phyloP scores from a whole-genome alignment of 2,888 invertebrate species.

The Hydraecia micacea region DNA sequence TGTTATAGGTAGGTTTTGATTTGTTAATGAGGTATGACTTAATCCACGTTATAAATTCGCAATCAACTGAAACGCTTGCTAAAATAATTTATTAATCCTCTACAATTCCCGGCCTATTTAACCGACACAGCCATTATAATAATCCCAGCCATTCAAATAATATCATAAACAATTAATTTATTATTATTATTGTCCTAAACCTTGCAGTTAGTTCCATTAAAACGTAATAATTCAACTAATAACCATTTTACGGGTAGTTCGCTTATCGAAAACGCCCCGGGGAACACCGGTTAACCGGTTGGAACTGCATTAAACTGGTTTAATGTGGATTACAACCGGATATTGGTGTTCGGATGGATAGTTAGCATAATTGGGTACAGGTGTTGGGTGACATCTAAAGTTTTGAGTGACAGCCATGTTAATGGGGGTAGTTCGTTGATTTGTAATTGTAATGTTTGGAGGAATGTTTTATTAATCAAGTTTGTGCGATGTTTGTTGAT shows the following conservation, averaged over 20 bases:
- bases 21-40: background rate
- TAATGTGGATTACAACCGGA: conserved; percentile 79
- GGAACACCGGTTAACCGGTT: conserved; percentile 71
- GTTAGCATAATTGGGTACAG: conserved; percentile 63
- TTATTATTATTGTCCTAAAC: conserved; percentile 54
- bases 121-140: conserved; percentile 38
- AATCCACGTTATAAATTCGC: background rate
- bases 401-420: conserved; percentile 48
- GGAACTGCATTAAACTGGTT: conserved; percentile 80
- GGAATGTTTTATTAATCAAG: background rate
- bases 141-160: conserved; percentile 39
- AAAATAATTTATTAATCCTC: conserved; percentile 33
- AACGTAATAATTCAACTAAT: conserved; percentile 60
- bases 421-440: conserved; percentile 25
- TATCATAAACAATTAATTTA: conserved; percentile 53
- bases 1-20: background rate
- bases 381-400: conserved; percentile 49
- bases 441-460: conserved; percentile 39
- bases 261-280: conserved; percentile 65
- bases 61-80: conserved; percentile 16
- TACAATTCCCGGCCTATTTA: conserved; percentile 31
- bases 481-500: background rate
- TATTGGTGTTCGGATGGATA: conserved; percentile 66
- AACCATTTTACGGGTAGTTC: conserved; percentile 49
- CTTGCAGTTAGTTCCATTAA: conserved; percentile 52